Percentiles rank a stretch among this genome's conserved stretches.
Evolutionary conservation across 2,113 vertebrate species (phyloP).

Genomic region (Phycodurus eques): DNA sequence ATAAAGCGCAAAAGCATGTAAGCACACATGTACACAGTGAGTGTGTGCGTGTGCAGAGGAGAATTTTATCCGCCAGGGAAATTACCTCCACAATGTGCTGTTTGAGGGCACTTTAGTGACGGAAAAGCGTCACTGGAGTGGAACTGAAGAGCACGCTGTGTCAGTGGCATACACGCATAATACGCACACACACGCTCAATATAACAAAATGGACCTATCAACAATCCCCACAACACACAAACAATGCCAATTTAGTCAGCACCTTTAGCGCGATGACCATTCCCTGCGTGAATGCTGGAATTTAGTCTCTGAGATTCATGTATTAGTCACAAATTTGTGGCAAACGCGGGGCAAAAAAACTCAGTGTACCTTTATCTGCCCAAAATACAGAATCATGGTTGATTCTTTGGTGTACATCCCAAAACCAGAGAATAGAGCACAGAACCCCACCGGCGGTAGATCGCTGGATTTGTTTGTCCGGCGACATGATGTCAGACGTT

Average conservation of each 20-base stretch:
- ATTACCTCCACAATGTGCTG: conserved; percentile 54
- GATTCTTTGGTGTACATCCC: too few relatives aligned
- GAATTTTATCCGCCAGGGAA: conserved; percentile 49
- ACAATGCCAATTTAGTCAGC: neutral
- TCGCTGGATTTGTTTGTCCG: too few relatives aligned
- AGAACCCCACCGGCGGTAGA: too few relatives aligned
- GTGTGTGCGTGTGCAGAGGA: conserved; percentile 12
- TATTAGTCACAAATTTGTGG: too few relatives aligned
- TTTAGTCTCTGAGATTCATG: neutral
- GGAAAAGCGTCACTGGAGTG: conserved; percentile 32
- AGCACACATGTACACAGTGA: conserved; percentile 28
- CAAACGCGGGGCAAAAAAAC: too few relatives aligned
- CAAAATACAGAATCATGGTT: too few relatives aligned
- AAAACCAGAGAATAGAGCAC: too few relatives aligned
- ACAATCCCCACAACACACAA: neutral
- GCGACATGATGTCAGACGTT: too few relatives aligned
- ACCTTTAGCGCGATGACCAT: neutral
- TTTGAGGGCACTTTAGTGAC: conserved; percentile 51
- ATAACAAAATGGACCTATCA: neutral
- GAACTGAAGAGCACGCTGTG: conserved; percentile 28
- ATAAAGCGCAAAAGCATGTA: conserved; percentile 49
- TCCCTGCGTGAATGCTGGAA: neutral
- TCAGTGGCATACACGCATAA: too few relatives aligned
- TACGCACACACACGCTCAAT: too few relatives aligned
- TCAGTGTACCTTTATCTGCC: too few relatives aligned